Conservation (phyloP, 2,888 invertebrate genomes). For the Microplitis deprimator region DNA sequence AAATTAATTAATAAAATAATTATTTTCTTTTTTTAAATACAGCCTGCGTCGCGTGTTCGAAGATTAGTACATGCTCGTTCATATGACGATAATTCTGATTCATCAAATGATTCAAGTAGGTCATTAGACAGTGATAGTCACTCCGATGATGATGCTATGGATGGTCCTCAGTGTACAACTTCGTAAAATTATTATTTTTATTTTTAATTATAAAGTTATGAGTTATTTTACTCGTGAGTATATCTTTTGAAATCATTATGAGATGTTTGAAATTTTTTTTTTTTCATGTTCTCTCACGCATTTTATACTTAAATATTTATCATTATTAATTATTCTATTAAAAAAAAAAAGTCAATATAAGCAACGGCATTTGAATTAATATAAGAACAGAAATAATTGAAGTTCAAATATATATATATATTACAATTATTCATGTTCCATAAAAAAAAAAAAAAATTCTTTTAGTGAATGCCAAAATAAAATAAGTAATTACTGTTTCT, state of each 20-base stretch:
- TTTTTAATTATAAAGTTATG: not conserved
- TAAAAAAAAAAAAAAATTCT: too few relatives aligned
- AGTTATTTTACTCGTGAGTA: slow-evolving; percentile 28
- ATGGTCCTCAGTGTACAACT: slow-evolving; percentile 52
- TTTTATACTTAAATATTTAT: not conserved
- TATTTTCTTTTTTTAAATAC: too few relatives aligned
- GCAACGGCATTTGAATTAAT: too few relatives aligned
- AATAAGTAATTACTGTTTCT: slow-evolving; percentile 1
- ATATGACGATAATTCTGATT: slow-evolving; percentile 33
- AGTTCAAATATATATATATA: too few relatives aligned
- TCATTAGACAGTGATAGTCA: slow-evolving; percentile 48
- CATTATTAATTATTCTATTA: too few relatives aligned
- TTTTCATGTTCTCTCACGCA: not conserved
- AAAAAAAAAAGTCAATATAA: too few relatives aligned
- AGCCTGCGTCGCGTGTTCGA: not conserved
- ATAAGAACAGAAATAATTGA: too few relatives aligned
- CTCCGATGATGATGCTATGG: slow-evolving; percentile 43
- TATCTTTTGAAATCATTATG: slow-evolving; percentile 11
- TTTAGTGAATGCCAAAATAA: too few relatives aligned
- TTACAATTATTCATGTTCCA: too few relatives aligned
- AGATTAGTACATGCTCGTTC: not conserved
- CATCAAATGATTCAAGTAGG: slow-evolving; percentile 43
- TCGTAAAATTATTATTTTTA: slow-evolving; percentile 50
- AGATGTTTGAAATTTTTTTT: not conserved
- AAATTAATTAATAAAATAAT: too few relatives aligned